A percentile compares a stretch with the other conserved stretches of the same genome.
Evolutionary conservation across 1,140 invertebrate genomes (phyloP).

Genomic region (Caenorhabditis remanei): DNA sequence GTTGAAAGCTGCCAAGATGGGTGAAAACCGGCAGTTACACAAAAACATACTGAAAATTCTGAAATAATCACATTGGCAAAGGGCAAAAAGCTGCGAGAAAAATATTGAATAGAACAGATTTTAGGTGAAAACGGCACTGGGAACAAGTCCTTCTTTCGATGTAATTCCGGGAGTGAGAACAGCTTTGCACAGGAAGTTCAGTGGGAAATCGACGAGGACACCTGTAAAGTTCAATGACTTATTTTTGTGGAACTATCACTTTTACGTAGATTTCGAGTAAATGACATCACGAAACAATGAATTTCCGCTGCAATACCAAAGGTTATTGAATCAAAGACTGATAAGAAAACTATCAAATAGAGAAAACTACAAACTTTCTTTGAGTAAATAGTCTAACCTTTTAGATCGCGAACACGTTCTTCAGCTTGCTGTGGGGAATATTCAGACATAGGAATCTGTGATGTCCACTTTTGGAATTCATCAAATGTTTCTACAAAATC

Average conservation of each 20-base stretch:
- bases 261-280: neutral
- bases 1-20: neutral
- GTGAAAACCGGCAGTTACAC: conserved; percentile 41
- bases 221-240: conserved; percentile 48
- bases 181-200: conserved; percentile 72
- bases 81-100: conserved; percentile 29
- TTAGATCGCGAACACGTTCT: conserved; percentile 66
- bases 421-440: conserved; percentile 70
- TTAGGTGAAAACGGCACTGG: conserved; percentile 75
- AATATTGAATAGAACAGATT: neutral
- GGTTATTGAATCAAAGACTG: neutral
- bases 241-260: neutral
- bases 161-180: conserved; percentile 73
- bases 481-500: conserved; percentile 75
- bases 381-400: conserved; percentile 58
- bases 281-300: conserved; percentile 32
- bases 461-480: conserved; percentile 72
- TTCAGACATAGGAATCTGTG: conserved; percentile 71
- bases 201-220: conserved; percentile 74
- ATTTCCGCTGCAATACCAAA: neutral
- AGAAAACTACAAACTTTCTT: neutral
- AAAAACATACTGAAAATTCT: conserved; percentile 26
- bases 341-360: neutral
- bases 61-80: conserved; percentile 37
- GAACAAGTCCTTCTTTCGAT: conserved; percentile 76